Base-by-base conservation (phyloP, 2,888 invertebrate species). In the Platycheirus rosarum region DNA sequence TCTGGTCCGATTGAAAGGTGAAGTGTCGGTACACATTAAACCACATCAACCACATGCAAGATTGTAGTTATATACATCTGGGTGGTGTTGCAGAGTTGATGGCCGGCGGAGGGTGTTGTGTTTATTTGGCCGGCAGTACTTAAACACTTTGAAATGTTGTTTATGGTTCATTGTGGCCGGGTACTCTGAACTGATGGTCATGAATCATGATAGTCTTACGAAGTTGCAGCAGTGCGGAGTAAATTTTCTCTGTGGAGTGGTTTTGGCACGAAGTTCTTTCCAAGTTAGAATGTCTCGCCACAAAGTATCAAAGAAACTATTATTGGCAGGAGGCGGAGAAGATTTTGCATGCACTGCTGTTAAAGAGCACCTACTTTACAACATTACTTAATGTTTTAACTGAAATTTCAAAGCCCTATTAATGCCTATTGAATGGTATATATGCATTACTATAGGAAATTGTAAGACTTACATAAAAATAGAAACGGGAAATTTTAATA, bases 1-100 rank as follows among this genome's bases (percentile, higher is more conserved):
- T 55, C 23, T 11, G n/a, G n/a, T 40, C 42, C 51, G 71, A 73
- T 71, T 60, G 71, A 66, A 78, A 73, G 73, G 78, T 55, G 73
- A 68, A 68, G 46, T 40, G 62, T 53, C 44, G 62, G 35, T 68
- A 60, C 73, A 62, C 60, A 53, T 62, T 35, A 35, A 51, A 60
- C 71, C 73, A 53, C 51, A 57, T 35, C 9, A 29, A 57, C 71
- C 65, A 65, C 65, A 35, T 42, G 42, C 51, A 60, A 60, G 42
- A 29, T 7, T 40, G 2, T 40, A 26, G 0, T 14, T 37, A 9
- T 8, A 0, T 3, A 0, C 23, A 18, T n/a, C 8, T 8, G 8
- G 18, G 2, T 2, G 7, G 20, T 23, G 44, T 35, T 5, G 37
- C 8, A 32, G 1, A 32, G 1, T 32, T 32, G 8, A 6, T 32